Percentiles rank a stretch among this genome's conserved stretches.
These are phyloP conservation scores for Propithecus perrieri DNA, from an alignment of 2,797 vertebrate species.

Conservation along the genomic window DNA sequence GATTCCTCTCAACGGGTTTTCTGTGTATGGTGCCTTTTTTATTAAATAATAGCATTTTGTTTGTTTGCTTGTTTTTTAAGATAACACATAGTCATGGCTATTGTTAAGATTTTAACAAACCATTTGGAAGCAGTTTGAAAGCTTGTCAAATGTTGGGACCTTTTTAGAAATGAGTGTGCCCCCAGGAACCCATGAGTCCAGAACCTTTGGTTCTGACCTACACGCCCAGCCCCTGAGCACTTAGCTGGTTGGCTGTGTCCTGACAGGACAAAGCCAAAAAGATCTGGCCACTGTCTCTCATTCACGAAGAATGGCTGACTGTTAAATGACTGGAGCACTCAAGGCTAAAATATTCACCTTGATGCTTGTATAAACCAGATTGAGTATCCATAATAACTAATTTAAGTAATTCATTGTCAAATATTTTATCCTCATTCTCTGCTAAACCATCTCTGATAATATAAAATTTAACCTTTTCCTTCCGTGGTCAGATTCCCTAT, in stretches of 20 bases:
- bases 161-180: background rate
- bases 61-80: background rate
- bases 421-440: background rate
- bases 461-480: background rate
- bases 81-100: background rate
- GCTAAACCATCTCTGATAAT: background rate
- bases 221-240: background rate
- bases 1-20: background rate
- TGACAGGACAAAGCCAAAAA: background rate
- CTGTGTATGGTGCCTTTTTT: background rate
- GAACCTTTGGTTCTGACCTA: background rate
- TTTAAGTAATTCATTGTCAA: slow-evolving; percentile 4
- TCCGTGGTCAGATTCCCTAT: background rate
- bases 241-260: background rate
- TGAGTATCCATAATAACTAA: background rate
- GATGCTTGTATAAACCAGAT: background rate
- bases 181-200: background rate
- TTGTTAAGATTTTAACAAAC: slow-evolving; percentile 15
- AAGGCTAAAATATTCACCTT: background rate
- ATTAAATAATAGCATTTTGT: background rate
- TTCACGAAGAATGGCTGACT: background rate
- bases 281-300: background rate
- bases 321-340: background rate
- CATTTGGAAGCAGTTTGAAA: slow-evolving; percentile 13
- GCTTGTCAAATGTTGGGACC: background rate